phyloP scores from a whole-genome alignment of 2,797 vertebrate genomes.

The Tenualosa ilisha region DNA sequence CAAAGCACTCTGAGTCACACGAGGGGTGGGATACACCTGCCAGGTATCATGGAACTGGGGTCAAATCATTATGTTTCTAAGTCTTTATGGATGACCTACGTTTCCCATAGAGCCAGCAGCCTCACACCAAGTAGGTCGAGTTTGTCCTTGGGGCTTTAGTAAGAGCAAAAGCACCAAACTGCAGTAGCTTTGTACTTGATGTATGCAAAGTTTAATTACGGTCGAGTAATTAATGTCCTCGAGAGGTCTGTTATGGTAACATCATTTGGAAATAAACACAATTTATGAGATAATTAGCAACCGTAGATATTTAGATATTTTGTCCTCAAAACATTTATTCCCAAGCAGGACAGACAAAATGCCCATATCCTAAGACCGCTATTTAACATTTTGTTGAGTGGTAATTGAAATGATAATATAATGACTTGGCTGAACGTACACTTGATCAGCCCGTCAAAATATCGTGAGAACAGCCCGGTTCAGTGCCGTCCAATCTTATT shows the following conservation, averaged over 20 bases:
- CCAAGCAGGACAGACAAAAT: background rate
- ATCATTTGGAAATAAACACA: background rate
- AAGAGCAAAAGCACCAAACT: background rate
- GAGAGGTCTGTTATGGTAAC: background rate
- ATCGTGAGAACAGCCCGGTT: constrained; percentile 12
- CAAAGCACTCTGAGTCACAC: background rate
- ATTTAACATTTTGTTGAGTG: background rate
- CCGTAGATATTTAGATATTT: background rate
- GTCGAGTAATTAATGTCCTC: background rate
- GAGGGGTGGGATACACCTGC: background rate
- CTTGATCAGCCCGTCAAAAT: background rate
- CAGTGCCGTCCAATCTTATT: background rate
- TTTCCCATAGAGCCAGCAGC: background rate
- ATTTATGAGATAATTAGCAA: background rate
- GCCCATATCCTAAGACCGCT: background rate
- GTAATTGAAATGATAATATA: background rate
- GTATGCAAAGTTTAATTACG: constrained; percentile 8
- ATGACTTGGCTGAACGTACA: background rate
- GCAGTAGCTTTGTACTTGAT: background rate
- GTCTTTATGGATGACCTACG: background rate
- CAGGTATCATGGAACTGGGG: background rate
- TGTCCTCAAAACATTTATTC: background rate
- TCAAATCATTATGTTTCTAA: background rate
- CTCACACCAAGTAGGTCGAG: background rate
- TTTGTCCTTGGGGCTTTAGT: constrained; percentile 5